phyloP scores from a whole-genome alignment of 2,113 vertebrate species.

The Mormyrus iriodes region DNA sequence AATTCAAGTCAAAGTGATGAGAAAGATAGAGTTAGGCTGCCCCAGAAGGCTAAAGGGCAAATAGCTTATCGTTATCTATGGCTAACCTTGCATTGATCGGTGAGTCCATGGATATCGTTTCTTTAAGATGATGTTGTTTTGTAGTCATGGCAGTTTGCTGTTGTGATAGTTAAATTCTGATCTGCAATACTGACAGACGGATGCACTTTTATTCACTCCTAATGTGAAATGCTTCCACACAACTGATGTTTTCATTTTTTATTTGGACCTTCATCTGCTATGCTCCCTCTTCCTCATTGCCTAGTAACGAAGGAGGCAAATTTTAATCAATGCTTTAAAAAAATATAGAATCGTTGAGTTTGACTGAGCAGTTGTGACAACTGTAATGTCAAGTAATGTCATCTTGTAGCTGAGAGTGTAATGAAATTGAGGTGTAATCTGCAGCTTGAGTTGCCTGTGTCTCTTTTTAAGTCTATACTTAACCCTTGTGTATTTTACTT shows the following conservation, averaged over 20 bases:
- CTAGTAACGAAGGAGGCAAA: too few species aligned
- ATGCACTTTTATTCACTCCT: not conserved
- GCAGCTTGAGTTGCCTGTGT: not conserved
- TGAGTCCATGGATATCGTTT: not conserved
- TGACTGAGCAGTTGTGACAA: not conserved
- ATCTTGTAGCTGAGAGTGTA: not conserved
- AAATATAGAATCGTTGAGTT: too few species aligned
- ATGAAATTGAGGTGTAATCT: not conserved
- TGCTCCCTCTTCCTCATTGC: not conserved
- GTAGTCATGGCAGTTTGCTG: too few species aligned
- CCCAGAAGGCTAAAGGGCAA: not conserved
- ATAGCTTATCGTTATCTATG: not conserved
- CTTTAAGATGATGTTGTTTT: not conserved
- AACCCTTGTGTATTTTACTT: too few species aligned
- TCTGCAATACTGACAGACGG: not conserved
- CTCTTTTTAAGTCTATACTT: not conserved
- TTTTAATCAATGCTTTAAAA: too few species aligned
- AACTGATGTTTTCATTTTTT: not conserved
- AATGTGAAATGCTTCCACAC: not conserved
- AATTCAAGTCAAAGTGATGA: not conserved
- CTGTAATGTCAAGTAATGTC: not conserved
- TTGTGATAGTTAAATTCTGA: not conserved
- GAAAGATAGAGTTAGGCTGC: not conserved
- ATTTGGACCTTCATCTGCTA: not conserved
- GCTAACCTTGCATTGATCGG: not conserved